A percentile compares a stretch with the other conserved stretches of the same genome.
Evolutionary conservation across 2,888 invertebrate species (phyloP).

Genomic region (Abrostola tripartita): DNA sequence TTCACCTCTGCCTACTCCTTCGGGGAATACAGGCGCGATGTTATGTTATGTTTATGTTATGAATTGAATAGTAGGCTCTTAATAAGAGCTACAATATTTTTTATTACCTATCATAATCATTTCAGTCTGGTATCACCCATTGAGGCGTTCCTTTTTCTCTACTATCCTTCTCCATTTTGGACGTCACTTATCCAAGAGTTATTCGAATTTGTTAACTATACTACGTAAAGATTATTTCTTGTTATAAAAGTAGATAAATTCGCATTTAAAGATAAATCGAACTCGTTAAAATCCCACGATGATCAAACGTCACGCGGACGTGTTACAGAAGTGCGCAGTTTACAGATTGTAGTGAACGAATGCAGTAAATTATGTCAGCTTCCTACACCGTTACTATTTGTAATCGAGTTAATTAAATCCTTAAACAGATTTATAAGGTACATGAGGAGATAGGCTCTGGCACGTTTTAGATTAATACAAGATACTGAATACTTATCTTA

Average conservation of each 20-base stretch:
- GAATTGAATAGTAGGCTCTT: too few relatives aligned
- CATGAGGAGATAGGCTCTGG: slow-evolving; percentile 33
- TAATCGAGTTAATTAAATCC: slow-evolving; percentile 45
- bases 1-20: too few relatives aligned
- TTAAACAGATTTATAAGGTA: slow-evolving; percentile 38
- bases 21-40: too few relatives aligned
- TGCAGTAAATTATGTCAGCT: slow-evolving; percentile 41
- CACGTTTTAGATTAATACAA: slow-evolving; percentile 37
- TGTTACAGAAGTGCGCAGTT: slow-evolving; percentile 33
- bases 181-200: too few relatives aligned
- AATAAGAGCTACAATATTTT: too few relatives aligned
- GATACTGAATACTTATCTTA: slow-evolving; percentile 27
- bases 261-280: slow-evolving; percentile 10
- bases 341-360: slow-evolving; percentile 21
- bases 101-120: too few relatives aligned
- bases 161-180: too few relatives aligned
- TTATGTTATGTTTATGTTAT: too few relatives aligned
- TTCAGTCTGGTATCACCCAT: too few relatives aligned
- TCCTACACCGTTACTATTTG: slow-evolving; percentile 42
- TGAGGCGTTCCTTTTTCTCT: too few relatives aligned
- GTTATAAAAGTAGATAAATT: not conserved
- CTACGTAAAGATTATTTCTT: too few relatives aligned
- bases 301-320: slow-evolving; percentile 47
- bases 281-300: slow-evolving; percentile 13
- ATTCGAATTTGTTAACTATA: too few relatives aligned